Evolutionary conservation across 2,113 vertebrate species (phyloP).

Genomic region (Prochilodus magdalenae): DNA sequence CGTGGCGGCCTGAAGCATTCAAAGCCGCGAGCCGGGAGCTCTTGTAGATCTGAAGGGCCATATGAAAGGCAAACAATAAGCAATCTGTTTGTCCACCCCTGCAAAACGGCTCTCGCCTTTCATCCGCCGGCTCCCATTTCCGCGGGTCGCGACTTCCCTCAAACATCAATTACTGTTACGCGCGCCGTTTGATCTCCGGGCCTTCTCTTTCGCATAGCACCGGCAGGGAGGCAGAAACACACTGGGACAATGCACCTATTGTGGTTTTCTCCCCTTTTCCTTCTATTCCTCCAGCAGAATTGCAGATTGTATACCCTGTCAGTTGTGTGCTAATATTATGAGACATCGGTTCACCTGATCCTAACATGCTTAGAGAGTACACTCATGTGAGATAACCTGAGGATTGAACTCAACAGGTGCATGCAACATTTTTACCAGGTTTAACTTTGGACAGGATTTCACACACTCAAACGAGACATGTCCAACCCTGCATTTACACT

Average conservation of each 20-base stretch:
- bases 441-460: background rate
- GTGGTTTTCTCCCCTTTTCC: slow-evolving; percentile 58
- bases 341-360: background rate
- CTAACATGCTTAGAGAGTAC: background rate
- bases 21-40: slow-evolving; percentile 22
- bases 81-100: slow-evolving; percentile 81
- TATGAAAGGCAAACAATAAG: slow-evolving; percentile 82
- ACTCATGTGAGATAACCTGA: background rate
- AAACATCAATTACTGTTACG: slow-evolving; percentile 85
- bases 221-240: slow-evolving; percentile 50
- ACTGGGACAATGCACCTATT: slow-evolving; percentile 78
- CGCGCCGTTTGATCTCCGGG: slow-evolving; percentile 75
- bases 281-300: slow-evolving; percentile 5
- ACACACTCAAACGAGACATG: background rate
- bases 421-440: background rate
- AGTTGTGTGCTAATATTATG: slow-evolving; percentile 14
- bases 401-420: background rate
- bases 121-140: slow-evolving; percentile 84
- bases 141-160: slow-evolving; percentile 82
- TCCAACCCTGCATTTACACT: background rate
- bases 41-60: slow-evolving; percentile 75
- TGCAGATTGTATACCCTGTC: background rate
- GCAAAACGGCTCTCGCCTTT: slow-evolving; percentile 80
- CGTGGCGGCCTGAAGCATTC: slow-evolving; percentile 31
- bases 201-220: slow-evolving; percentile 64